A percentile compares a stretch with the other conserved stretches of the same genome.
Evolutionary conservation across 2,113 vertebrate genomes (phyloP).

Genomic region (Laterallus jamaicensis): DNA sequence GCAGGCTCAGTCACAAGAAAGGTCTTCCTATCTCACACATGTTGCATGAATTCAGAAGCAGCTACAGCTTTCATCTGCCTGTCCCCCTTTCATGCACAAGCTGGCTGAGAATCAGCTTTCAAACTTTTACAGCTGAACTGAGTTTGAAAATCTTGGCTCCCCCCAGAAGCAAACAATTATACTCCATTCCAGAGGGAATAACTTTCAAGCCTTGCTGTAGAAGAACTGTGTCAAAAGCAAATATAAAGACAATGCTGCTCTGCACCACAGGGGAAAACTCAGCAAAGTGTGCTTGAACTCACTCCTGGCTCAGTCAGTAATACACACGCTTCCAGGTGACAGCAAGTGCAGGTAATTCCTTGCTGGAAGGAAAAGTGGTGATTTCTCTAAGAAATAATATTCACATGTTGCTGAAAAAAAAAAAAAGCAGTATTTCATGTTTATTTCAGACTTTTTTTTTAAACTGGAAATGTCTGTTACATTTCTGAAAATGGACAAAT

Average conservation of each 20-base stretch:
- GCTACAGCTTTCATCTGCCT: not conserved
- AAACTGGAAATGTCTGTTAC: too few relatives aligned
- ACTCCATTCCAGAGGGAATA: not conserved
- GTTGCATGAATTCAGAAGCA: not conserved
- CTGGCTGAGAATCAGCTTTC: not conserved
- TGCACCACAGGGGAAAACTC: not conserved
- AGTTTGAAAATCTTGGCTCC: conserved; percentile 18
- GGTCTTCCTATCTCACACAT: not conserved
- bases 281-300: conserved; percentile 14
- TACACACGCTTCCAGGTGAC: not conserved
- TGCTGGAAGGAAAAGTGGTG: not conserved
- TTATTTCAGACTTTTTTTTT: not conserved
- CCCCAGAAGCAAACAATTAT: conserved; percentile 32
- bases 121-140: not conserved
- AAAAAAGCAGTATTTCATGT: not conserved
- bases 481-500: not conserved
- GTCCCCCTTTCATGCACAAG: not conserved
- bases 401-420: not conserved
- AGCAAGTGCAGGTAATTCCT: not conserved
- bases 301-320: not conserved
- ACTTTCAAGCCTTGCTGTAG: conserved; percentile 17
- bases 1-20: not conserved
- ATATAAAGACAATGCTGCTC: not conserved
- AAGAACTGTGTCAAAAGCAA: conserved; percentile 49
- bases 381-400: not conserved